These are phyloP conservation scores for Caenorhabditis briggsae DNA, from an alignment of 1,140 invertebrate species.

Conservation along the genomic window DNA sequence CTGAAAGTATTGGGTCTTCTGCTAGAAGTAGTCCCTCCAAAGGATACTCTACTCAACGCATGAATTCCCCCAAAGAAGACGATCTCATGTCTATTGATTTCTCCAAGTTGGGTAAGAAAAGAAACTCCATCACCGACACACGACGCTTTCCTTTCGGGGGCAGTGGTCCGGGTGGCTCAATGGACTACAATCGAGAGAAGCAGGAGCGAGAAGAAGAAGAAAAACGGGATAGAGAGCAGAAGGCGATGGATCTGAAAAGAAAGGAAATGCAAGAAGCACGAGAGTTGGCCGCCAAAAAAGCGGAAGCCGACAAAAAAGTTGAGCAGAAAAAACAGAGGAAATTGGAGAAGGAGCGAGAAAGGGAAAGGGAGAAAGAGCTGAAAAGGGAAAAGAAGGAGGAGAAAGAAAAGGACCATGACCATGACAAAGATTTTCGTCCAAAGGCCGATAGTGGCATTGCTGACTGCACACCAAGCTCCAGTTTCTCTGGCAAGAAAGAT, in stretches of 20 bases:
- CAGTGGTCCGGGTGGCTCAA: neutral
- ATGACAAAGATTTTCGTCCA: conserved; percentile 7
- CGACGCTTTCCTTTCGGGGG: conserved; percentile 9
- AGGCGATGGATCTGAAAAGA: conserved; percentile 15
- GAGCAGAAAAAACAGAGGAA: conserved; percentile 8
- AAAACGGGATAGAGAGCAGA: neutral
- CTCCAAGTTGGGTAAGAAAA: conserved; percentile 4
- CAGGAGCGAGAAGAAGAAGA: neutral
- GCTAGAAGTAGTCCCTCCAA: conserved; percentile 33
- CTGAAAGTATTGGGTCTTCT: conserved; percentile 11
- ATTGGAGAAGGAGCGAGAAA: neutral
- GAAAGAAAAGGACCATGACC: neutral
- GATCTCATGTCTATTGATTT: conserved; percentile 31
- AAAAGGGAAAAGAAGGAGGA: neutral
- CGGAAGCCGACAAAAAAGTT: neutral
- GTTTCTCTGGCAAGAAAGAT: conserved; percentile 38
- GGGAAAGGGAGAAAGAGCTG: neutral
- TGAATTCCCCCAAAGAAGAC: conserved; percentile 1
- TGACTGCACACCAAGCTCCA: conserved; percentile 29
- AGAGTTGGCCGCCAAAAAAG: conserved; percentile 6
- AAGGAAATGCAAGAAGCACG: conserved; percentile 2
- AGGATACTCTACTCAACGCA: neutral
- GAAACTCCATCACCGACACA: neutral
- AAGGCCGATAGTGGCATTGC: conserved; percentile 43
- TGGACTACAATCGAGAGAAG: conserved; percentile 21